These are phyloP conservation scores for Forbesichthys papilliferus DNA, from an alignment of 2,113 vertebrate genomes.

Conservation along the genomic window DNA sequence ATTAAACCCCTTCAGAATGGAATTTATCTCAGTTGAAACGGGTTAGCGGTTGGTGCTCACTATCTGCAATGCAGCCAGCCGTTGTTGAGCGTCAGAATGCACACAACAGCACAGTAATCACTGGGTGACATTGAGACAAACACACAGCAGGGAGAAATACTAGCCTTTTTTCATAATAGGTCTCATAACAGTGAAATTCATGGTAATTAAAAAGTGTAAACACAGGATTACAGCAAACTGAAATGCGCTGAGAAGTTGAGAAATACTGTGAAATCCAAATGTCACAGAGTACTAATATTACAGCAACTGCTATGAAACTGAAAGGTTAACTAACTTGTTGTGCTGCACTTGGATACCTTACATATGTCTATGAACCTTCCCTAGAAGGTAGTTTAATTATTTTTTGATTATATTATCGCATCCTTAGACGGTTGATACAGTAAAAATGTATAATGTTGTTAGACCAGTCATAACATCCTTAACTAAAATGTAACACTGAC, in stretches of 20 bases:
- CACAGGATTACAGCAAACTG: conserved; percentile 23
- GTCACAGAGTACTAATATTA: not conserved
- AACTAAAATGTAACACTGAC: no score
- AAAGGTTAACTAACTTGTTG: no score
- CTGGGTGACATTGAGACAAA: conserved; percentile 54
- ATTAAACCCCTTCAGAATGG: conserved; percentile 35
- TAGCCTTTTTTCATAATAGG: conserved; percentile 16
- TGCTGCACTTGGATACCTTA: no score
- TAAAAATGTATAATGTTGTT: no score
- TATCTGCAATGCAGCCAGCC: conserved; percentile 52
- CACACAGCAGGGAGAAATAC: conserved; percentile 43
- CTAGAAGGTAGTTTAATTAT: no score
- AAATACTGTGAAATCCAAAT: not conserved
- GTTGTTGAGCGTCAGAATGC: conserved; percentile 33
- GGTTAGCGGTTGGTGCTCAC: conserved; percentile 42
- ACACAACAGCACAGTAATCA: conserved; percentile 40
- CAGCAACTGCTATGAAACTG: not conserved
- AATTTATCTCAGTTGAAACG: conserved; percentile 27
- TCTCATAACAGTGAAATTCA: conserved; percentile 19
- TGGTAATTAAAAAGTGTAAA: conserved; percentile 7
- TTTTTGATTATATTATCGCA: no score
- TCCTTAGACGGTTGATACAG: no score
- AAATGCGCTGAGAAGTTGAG: conserved; percentile 12
- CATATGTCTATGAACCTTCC: no score
- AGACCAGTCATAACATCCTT: no score